phyloP scores from a whole-genome alignment of 2,888 invertebrate genomes.

The Rhorus exstirpatorius region DNA sequence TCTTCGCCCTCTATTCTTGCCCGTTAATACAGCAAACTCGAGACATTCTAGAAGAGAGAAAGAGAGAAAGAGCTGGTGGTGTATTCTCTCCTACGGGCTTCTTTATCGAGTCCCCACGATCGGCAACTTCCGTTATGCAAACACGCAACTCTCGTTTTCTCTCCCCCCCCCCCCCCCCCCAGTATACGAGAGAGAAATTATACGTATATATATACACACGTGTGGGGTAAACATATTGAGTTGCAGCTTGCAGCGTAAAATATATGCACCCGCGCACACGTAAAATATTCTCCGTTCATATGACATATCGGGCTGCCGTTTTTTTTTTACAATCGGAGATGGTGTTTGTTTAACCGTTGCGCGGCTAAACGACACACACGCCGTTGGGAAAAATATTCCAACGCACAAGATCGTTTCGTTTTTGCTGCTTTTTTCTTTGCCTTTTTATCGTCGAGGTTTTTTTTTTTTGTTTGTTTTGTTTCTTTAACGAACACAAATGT shows the following conservation, averaged over 20 bases:
- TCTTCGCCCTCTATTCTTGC: not conserved
- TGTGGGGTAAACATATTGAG: constrained; percentile 16
- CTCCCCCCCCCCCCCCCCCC: too few species aligned
- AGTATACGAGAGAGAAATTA: too few species aligned
- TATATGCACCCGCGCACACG: constrained; percentile 35
- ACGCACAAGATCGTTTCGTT: constrained; percentile 28
- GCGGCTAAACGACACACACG: constrained; percentile 54
- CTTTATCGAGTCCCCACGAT: constrained; percentile 73
- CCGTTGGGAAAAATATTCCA: constrained; percentile 52
- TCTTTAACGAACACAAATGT: not conserved
- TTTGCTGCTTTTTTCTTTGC: constrained; percentile 26
- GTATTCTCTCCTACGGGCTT: not conserved
- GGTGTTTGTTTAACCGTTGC: constrained; percentile 27
- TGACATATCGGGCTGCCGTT: not conserved
- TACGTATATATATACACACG: constrained; percentile 45
- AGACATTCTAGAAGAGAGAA: constrained; percentile 65
- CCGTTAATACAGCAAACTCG: constrained; percentile 53
- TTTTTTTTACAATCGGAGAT: constrained; percentile 30
- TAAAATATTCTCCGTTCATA: constrained; percentile 4
- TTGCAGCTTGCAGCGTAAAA: constrained; percentile 41
- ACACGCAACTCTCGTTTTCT: constrained; percentile 69
- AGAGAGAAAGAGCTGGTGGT: not conserved
- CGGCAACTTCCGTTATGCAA: constrained; percentile 77
- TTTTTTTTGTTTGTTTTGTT: not conserved
- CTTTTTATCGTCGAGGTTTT: not conserved